Conservation (phyloP, 2,888 invertebrate species). For the Eupithecia centaureata region DNA sequence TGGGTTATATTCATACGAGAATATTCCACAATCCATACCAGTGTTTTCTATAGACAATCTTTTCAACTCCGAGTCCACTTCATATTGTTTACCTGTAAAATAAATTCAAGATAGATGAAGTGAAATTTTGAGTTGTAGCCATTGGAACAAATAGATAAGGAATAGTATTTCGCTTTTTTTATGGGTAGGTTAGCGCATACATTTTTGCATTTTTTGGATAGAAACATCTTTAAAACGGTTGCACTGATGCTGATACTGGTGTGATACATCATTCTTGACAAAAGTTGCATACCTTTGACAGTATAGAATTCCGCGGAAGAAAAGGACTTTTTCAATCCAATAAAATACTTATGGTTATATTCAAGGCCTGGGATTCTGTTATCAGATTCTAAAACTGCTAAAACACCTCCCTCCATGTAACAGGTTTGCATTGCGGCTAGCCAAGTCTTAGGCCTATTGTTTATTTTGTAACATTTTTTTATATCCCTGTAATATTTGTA, state of each 20-base stretch:
- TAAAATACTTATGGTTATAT: constrained; percentile 29
- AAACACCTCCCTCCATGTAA: constrained; percentile 48
- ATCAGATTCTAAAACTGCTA: constrained; percentile 38
- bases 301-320: constrained; percentile 43
- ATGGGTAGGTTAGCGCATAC: no score
- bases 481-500: constrained; percentile 40
- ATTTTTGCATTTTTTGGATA: no score
- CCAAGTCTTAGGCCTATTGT: constrained; percentile 45
- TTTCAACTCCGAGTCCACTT: constrained; percentile 32
- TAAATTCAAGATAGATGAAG: no score
- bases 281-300: constrained; percentile 48
- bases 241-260: no score
- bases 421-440: constrained; percentile 50
- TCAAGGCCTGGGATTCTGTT: constrained; percentile 21
- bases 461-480: constrained; percentile 51
- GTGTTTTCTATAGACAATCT: constrained; percentile 6
- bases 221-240: no score
- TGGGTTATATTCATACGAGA: not conserved
- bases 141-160: no score
- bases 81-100: constrained; percentile 46
- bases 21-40: not conserved
- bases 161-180: no score
- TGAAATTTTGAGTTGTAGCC: no score
- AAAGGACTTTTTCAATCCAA: constrained; percentile 45
- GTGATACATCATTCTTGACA: no score